Evolutionary conservation across 2,113 vertebrate species (phyloP), one percentile per base, ranked within the genome.

Genomic region (Seriola aureovittata): DNA sequence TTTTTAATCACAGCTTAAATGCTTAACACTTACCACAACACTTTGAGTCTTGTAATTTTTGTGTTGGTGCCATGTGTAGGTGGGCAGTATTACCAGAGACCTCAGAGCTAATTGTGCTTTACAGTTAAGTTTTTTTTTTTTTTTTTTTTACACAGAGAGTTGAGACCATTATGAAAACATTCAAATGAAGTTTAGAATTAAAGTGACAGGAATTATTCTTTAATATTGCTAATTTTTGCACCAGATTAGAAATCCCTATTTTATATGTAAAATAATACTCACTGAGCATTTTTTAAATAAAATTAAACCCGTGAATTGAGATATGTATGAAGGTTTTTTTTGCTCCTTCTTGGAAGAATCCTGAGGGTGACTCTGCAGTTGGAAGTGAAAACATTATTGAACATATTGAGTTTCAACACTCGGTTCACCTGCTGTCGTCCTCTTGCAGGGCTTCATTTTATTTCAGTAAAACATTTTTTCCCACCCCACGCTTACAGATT

Each of bases 261-360:
- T 60, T 29, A 29, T 29, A 29, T 29, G 2, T 29, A 29, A 2
- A 29, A 29, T 29, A 29, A 29, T 29, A 29, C 29, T 68, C 19
- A 59, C 52, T 8, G 29, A 69, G 32, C 21, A 65, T 21, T 21
- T 21, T 52, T 46, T 4, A 17, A 64, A 59, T 38, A 0, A 38
- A 50, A 70, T 58, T 16, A 36, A 66, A 66, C 25, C 29, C n/a
- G 9, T 54, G 66, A 44, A 44, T 60, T 38, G 38, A 76, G 62
- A 25, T 19, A 8, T 55, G 38, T 74, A 34, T 66, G 7, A n/a
- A 32, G 14, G 16, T 2, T 65, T 80, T 4, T 63, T 44, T 64
- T 23, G 34, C 8, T 46, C 3, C 46, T 23, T 63, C 19, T 50
- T 17, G 5, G 55, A 74, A 66, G 42, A 5, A 16, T 59, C 83